phyloP scores from a whole-genome alignment of 2,797 vertebrate genomes.

The Delichon dasypus region DNA sequence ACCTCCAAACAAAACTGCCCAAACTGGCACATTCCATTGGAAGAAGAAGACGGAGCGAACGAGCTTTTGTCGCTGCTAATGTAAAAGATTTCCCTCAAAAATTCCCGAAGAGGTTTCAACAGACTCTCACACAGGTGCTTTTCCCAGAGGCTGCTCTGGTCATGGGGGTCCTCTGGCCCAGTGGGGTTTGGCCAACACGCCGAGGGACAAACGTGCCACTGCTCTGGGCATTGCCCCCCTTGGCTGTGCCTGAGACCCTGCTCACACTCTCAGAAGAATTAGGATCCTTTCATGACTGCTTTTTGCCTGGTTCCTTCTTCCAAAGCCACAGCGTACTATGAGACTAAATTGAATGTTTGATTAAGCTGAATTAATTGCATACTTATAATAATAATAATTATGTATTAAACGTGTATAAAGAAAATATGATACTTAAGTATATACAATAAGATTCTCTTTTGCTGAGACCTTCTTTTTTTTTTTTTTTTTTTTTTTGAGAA shows the following conservation, averaged over 20 bases:
- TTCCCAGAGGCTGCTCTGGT: not conserved
- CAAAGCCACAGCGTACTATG: not conserved
- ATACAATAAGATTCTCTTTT: not conserved
- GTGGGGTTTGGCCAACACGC: not conserved
- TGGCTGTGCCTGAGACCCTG: slow-evolving; percentile 1
- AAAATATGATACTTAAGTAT: not conserved
- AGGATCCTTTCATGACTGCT: not conserved
- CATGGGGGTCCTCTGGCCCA: not conserved
- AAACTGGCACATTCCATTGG: not conserved
- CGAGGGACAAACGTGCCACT: not conserved
- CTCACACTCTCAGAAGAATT: not conserved
- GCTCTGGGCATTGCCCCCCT: not conserved
- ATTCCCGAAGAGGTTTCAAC: no score
- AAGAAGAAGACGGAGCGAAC: not conserved
- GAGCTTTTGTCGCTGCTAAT: not conserved
- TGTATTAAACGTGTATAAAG: not conserved
- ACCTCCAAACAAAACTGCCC: not conserved
- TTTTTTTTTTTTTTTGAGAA: not conserved
- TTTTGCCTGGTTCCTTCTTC: not conserved
- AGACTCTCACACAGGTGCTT: not conserved
- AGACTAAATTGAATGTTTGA: not conserved
- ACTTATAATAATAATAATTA: not conserved
- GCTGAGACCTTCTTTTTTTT: not conserved
- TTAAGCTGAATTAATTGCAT: not conserved
- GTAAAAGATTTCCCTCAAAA: not conserved